These are phyloP conservation scores for Pseudoatta argentina DNA, from an alignment of 1,140 invertebrate species.

Conservation along the genomic window DNA sequence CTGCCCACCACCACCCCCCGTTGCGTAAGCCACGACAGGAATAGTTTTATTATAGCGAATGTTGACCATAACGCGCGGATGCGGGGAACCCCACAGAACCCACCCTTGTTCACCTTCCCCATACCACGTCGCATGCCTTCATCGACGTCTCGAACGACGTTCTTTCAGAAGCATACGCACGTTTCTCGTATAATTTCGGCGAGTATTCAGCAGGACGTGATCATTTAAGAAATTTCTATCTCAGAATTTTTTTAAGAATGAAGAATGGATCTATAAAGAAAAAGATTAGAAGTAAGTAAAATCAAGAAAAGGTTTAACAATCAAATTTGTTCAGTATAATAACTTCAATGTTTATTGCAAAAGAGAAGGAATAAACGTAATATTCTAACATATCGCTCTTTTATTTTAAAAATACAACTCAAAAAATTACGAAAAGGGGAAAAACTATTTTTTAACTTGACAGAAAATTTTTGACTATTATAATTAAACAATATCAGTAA, in stretches of 20 bases:
- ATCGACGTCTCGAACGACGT: slow-evolving; percentile 1
- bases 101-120: neutral
- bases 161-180: slow-evolving; percentile 20
- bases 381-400: no score
- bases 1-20: neutral
- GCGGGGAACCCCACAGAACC: slow-evolving; percentile 30
- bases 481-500: no score
- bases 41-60: slow-evolving; percentile 82
- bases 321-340: neutral
- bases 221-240: slow-evolving; percentile 1
- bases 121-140: neutral
- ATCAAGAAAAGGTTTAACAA: neutral
- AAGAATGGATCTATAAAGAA: neutral
- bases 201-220: neutral
- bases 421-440: no score
- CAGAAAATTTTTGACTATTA: no score
- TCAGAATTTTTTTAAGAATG: neutral
- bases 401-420: no score
- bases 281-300: neutral
- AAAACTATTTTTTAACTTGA: no score
- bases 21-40: slow-evolving; percentile 68
- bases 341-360: neutral
- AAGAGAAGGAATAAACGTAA: neutral
- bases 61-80: slow-evolving; percentile 73
- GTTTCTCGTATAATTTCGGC: slow-evolving; percentile 37